These are phyloP conservation scores for Drosophila emarginata DNA, from an alignment of 2,888 invertebrate genomes.

Conservation along the genomic window DNA sequence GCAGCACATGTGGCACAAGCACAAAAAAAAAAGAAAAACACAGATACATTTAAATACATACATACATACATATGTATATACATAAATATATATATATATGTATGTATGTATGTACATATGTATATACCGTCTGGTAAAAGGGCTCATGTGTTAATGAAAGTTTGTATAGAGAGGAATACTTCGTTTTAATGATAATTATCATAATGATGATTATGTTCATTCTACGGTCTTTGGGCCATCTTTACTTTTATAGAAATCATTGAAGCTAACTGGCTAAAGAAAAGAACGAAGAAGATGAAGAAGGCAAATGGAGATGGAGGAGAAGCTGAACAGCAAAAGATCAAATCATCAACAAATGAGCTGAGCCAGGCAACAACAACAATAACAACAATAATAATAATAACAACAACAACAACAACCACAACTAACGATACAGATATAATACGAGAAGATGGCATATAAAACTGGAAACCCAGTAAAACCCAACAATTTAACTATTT, in stretches of 20 bases:
- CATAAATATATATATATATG: conserved; percentile 11
- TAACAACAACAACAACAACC: conserved; percentile 24
- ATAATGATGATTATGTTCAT: conserved; percentile 62
- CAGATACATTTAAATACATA: too few species aligned
- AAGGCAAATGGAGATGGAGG: conserved; percentile 11
- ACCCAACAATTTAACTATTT: background rate
- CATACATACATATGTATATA: conserved; percentile 21
- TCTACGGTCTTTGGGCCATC: conserved; percentile 45
- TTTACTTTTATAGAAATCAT: conserved; percentile 66
- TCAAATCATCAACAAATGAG: conserved; percentile 75
- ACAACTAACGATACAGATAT: conserved; percentile 12
- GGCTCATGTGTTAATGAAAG: conserved; percentile 20
- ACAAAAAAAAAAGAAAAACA: too few species aligned
- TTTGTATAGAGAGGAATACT: conserved; percentile 5
- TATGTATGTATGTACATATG: conserved; percentile 12
- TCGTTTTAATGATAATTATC: conserved; percentile 51
- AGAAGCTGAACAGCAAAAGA: conserved; percentile 56
- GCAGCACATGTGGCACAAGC: conserved; percentile 74
- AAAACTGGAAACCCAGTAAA: conserved; percentile 38
- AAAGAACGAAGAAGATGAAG: conserved; percentile 4
- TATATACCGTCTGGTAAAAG: conserved; percentile 22
- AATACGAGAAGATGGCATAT: background rate
- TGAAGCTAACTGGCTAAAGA: conserved; percentile 58
- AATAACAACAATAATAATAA: conserved; percentile 45
- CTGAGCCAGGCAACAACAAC: too few species aligned